Conservation (phyloP, 2,113 vertebrate species). For the Butastur rufipennis region DNA sequence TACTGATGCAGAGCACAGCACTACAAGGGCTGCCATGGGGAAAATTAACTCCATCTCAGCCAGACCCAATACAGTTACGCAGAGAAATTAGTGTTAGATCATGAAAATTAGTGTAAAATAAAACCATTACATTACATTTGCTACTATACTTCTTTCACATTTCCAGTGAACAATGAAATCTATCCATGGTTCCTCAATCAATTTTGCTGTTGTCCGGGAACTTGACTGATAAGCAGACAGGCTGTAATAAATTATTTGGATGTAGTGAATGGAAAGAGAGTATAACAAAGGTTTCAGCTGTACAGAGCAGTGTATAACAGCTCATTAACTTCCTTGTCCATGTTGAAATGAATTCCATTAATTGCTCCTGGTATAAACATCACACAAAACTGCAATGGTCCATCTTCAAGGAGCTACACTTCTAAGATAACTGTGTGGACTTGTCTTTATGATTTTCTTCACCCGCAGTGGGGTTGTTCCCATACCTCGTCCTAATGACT, state of each 20-base stretch:
- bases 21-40: too few relatives aligned
- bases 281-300: background rate
- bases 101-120: background rate
- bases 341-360: background rate
- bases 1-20: too few relatives aligned
- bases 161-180: background rate
- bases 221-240: background rate
- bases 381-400: background rate
- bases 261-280: background rate
- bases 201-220: background rate
- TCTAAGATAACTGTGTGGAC: background rate
- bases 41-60: too few relatives aligned
- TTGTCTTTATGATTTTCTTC: background rate
- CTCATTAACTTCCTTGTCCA: background rate
- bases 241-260: background rate
- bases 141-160: background rate
- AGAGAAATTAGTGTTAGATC: background rate
- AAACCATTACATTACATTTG: background rate
- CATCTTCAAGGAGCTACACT: background rate
- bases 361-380: background rate
- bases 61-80: too few relatives aligned
- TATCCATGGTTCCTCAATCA: background rate
- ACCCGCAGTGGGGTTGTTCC: background rate
- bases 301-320: background rate
- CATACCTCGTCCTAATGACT: background rate